Evolutionary conservation across 2,888 invertebrate genomes (phyloP), one percentile per base, ranked within the genome.

Genomic region (Harpalus rubripes): DNA sequence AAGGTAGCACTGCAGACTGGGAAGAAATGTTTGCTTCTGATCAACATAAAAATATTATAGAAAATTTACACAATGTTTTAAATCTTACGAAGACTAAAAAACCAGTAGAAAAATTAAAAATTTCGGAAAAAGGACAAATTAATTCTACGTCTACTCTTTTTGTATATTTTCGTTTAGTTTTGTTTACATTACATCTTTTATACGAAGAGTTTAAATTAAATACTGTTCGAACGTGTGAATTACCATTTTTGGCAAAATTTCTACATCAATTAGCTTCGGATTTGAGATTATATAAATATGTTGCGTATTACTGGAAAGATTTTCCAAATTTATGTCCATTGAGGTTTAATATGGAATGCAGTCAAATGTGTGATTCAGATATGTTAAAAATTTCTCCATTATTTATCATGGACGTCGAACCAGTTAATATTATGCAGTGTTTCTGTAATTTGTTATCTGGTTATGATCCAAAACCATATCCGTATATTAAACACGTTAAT

Each of bases 161-260:
- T 88, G 93, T 94, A 0, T 94, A 95, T 88, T 93, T 96, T 10
- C 93, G 96, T 6, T 93, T 96, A 81, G 93, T 98, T 41, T 93
- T 98, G 84, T 97, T 95, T 89, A 93, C 96, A 0, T 92, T 98
- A 52, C 98, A 98, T 92, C 92, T 98, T 41, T 93, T 98, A 0
- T 98, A 98, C 88, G 98, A 98, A 92, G 98, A 98, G 89, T 92
- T 97, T 4, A 98, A 98, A 89, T 90, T 98, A 84, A 96, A 97
- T 88, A 93, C 94, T 0, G 91, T 96, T 0, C 91, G 96, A 87
- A 93, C 93, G 72, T 94, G 94, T 84, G 94, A 95, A 87, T 90
- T 97, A 86, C 93, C 94, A 81, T 92, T 94, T 0, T 89, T 98
- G 59, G 96, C 95, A 0, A 92, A 92, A 86, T 93, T 98, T 85